phyloP scores from a whole-genome alignment of 2,113 vertebrate species.

The Sapajus apella region DNA sequence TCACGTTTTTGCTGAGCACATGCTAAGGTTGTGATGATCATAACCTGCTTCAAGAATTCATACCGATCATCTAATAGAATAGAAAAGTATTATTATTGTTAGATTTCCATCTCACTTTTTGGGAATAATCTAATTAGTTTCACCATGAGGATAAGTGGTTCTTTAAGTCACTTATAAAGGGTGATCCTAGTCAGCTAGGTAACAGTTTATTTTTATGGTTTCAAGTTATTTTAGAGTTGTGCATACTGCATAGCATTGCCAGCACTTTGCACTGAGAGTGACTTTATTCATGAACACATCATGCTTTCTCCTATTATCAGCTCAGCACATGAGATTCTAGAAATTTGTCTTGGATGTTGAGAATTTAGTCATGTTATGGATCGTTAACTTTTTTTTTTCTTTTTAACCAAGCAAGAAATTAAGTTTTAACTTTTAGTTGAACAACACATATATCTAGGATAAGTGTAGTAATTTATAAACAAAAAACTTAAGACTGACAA shows the following conservation, averaged over 20 bases:
- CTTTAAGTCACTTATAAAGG: conserved; percentile 25
- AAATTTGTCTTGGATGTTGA: conserved; percentile 22
- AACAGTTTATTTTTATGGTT: not conserved
- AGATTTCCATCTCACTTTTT: not conserved
- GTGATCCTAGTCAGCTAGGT: not conserved
- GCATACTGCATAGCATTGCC: not conserved
- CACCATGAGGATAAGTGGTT: not conserved
- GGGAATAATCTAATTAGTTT: not conserved
- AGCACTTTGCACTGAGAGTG: not conserved
- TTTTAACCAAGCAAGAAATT: no score
- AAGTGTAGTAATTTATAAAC: conserved; percentile 17
- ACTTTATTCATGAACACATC: not conserved
- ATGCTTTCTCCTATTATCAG: not conserved
- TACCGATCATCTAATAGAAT: not conserved
- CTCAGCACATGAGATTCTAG: not conserved
- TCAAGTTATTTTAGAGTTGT: not conserved
- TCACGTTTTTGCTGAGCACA: not conserved
- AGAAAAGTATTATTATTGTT: not conserved
- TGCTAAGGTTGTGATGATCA: not conserved
- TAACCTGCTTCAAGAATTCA: not conserved
- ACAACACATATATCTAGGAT: not conserved
- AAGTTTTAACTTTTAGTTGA: conserved; percentile 10
- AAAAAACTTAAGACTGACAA: conserved; percentile 8
- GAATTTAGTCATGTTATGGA: not conserved
- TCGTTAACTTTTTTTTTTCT: no score